Evolutionary conservation across 2,888 invertebrate species (phyloP), one percentile per base, ranked within the genome.

Genomic region (Cybosia mesomella): DNA sequence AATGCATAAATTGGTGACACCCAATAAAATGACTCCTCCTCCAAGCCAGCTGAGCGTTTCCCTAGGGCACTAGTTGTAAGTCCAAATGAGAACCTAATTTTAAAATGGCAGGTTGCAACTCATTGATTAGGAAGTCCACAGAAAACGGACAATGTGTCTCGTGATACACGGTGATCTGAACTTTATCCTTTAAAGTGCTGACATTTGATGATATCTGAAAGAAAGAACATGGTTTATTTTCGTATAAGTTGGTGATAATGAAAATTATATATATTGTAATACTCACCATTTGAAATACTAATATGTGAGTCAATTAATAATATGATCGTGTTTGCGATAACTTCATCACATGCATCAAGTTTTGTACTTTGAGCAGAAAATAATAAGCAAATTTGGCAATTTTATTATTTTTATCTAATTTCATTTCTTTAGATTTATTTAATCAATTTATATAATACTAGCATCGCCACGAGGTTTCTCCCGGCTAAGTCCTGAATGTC

Each of bases 141-240:
- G 97, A 97, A 84, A 97, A 98, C 0, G 97, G 97, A 86, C 98
- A 98, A 5, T 98, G 87, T 0, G 97, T 96, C 90, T 98, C 98
- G 86, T 98, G 98, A 84, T 96, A 97, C 2, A 98, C 78, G 36
- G 74, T 83, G 11, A 89, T 68, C 54, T 74, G 71, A 24, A 89
- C 81, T 75, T 80, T 86, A 13, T 83, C 72, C 54, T 75, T 67
- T 65, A 59, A 10, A 21, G 22, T 18, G 34, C n/a, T 34, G 60
- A 9, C 11, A 43, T 68, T 63, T 72, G 70, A 4, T 55, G 60
- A 9, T n/a, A 60, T 58, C 75, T 80, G 71, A 36, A 77, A 79
- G 15, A 21, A 36, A 36, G 24, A 11, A n/a, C 21, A 39, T 15
- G n/a, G 5, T 18, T 43, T 28, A 39, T 15, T 21, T 21, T 5